Evolutionary conservation across 2,888 invertebrate species (phyloP).

Genomic region (Tetranychus truncatus): DNA sequence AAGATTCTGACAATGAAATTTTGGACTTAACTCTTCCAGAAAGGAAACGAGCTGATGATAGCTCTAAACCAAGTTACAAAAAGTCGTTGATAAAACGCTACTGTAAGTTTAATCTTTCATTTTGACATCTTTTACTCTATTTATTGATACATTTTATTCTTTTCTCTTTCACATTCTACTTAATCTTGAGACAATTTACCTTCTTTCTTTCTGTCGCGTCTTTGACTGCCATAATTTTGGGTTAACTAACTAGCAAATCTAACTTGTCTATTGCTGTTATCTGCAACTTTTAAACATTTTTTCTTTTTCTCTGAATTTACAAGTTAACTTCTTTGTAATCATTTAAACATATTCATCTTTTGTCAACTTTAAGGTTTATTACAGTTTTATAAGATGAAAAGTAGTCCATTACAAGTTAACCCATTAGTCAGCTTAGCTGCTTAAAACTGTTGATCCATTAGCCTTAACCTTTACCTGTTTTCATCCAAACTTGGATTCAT

Average conservation of each 20-base stretch:
- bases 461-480: not conserved
- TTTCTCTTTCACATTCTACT: not conserved
- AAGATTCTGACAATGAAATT: slow-evolving; percentile 7
- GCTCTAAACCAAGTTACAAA: slow-evolving; percentile 39
- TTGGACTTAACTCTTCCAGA: slow-evolving; percentile 16
- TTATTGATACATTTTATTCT: not conserved
- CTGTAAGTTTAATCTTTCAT: slow-evolving; percentile 49
- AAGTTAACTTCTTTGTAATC: too few relatives aligned
- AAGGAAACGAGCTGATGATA: slow-evolving; percentile 15
- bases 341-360: too few relatives aligned
- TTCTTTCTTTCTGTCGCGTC: not conserved
- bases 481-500: not conserved
- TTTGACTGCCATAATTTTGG: not conserved
- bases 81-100: slow-evolving; percentile 81
- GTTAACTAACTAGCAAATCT: not conserved
- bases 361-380: too few relatives aligned
- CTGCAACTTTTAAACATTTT: too few relatives aligned
- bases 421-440: not conserved
- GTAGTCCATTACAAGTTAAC: not conserved
- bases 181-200: not conserved
- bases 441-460: not conserved
- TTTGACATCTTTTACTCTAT: not conserved
- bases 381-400: too few relatives aligned
- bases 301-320: too few relatives aligned
- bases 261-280: too few relatives aligned